Base-by-base conservation (phyloP, 2,113 vertebrate genomes). In the Lontra canadensis region DNA sequence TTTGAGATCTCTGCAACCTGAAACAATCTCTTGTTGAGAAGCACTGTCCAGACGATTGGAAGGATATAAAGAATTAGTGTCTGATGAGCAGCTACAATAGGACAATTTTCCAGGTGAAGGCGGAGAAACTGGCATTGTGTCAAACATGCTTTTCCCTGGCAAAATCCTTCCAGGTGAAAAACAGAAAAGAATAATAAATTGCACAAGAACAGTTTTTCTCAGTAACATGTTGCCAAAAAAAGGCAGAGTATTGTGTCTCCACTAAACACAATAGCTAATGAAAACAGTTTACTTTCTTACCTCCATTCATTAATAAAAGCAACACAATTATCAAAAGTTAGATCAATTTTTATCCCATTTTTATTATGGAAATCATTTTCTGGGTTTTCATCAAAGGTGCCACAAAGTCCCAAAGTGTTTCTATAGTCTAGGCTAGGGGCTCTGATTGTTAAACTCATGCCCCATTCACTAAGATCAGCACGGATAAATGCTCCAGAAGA, bases 371-470 rank as follows among this genome's bases (percentile, higher is more conserved):
- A 99, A 97, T 99, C 99, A 81, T 99, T 99, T 95, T 98, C 98
- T 21, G 98, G 76, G 73, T 94, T 98, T 96, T 99, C 99, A 21
- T 99, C 99, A 91, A 99, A 99, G 17, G 99, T 99, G 87, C 99
- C 99, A 95, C 99, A 99, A 82, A 99, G 99, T 63, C 99, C 99
- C 94, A 99, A 2, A 3, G 99, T 99, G 87, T 99, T 99, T 55
- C 96, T 96, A 94, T 98, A 98, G 98, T 99, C 99, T 1, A 98
- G 98, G 93, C 99, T 95, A 36, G 99, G 99, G 4, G 99, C 99
- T 96, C 99, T 98, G 71, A 99, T 96, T 0, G 99, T 99, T 97
- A 99, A 96, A 98, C 99, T 99, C 99, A 99, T 99, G 55, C 99
- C 99, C 99, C 99, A 99, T 78, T 98, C 98, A 6, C 99, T 99